Evolutionary conservation across 2,113 vertebrate species (phyloP).

Genomic region (Recurvirostra avosetta): DNA sequence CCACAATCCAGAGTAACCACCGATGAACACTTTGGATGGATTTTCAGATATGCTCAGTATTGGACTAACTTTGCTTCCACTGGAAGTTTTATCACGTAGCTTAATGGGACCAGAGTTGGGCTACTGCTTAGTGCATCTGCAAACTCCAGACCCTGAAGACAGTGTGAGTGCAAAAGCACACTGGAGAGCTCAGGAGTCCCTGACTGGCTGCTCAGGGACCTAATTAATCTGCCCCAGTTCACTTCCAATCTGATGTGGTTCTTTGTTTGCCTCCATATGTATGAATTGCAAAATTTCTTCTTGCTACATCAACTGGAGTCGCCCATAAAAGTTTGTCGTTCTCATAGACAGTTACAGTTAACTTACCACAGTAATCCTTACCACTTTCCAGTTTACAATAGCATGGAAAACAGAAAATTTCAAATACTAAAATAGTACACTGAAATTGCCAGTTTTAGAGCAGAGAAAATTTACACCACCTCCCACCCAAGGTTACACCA

Average conservation of each 20-base stretch:
- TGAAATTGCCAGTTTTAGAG: background rate
- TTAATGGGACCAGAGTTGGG: background rate
- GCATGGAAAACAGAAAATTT: background rate
- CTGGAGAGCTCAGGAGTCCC: background rate
- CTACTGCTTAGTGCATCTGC: background rate
- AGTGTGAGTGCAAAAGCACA: background rate
- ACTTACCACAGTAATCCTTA: background rate
- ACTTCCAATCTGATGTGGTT: background rate
- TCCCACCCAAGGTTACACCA: background rate
- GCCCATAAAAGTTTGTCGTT: background rate
- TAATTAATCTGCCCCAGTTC: constrained; percentile 40
- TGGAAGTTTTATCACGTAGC: background rate
- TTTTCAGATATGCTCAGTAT: background rate
- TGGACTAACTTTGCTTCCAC: background rate
- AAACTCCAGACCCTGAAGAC: background rate
- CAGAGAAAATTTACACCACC: background rate
- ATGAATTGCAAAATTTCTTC: background rate
- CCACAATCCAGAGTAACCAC: background rate
- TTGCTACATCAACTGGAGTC: background rate
- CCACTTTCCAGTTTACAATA: background rate
- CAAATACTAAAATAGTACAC: background rate
- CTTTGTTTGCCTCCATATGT: background rate
- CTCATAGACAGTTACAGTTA: background rate
- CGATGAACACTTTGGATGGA: background rate
- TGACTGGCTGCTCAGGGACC: background rate